A percentile compares a stretch with the other conserved stretches of the same genome.
These are phyloP conservation scores for Athrips mouffetella DNA, from an alignment of 2,888 invertebrate species.

Conservation along the genomic window DNA sequence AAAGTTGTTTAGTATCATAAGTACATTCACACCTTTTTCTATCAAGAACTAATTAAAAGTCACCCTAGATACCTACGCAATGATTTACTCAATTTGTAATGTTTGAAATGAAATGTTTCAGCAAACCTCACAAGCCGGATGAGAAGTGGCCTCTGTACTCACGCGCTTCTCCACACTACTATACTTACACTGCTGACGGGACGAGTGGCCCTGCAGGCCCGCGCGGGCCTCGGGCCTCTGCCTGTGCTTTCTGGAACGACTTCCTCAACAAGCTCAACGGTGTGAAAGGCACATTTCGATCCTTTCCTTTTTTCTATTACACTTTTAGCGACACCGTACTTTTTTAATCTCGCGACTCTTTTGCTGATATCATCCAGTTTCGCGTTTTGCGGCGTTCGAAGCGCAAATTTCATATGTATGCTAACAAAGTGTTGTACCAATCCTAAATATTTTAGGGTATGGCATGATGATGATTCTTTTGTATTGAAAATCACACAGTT, in stretches of 20 bases:
- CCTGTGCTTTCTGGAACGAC: constrained; percentile 98
- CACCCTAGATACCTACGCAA: no score
- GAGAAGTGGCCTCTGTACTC: constrained; percentile 94
- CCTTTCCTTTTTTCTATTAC: background rate
- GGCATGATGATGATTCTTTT: no score
- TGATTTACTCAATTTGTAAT: no score
- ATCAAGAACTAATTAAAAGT: no score
- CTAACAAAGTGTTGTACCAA: no score
- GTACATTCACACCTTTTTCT: no score
- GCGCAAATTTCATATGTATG: no score
- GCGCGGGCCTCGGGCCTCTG: constrained; percentile 87
- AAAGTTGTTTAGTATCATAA: no score
- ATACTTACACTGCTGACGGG: constrained; percentile 91
- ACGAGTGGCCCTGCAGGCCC: constrained; percentile 80
- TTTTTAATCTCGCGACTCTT: background rate
- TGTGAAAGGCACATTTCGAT: constrained; percentile 47
- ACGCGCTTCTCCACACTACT: constrained; percentile 90
- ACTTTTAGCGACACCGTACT: background rate
- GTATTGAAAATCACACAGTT: no score
- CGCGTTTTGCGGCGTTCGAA: no score
- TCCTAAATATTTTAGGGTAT: no score
- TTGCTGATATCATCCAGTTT: background rate
- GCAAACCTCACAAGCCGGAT: constrained; percentile 82
- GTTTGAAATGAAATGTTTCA: constrained; percentile 40
- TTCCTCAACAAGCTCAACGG: constrained; percentile 93